Evolutionary conservation across 2,797 vertebrate species (phyloP), one percentile per base, ranked within the genome.

Genomic region (Myotis myotis): DNA sequence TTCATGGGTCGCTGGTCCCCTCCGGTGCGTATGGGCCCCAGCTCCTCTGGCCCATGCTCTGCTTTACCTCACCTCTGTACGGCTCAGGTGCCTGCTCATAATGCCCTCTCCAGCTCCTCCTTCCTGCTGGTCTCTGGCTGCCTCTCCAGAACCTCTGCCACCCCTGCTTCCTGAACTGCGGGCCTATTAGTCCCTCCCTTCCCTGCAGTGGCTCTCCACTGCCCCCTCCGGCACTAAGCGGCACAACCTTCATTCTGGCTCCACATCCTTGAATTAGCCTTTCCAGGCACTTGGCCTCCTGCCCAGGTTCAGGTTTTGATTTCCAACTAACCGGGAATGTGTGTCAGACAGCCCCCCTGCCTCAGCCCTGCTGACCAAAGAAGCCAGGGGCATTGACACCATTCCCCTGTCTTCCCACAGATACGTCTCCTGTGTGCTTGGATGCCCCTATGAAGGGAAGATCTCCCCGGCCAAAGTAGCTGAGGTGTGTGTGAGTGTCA

Each of bases 391-490:
- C 55, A 5, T 22, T 92, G 87, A 96, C 4, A 2, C 44, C 12
- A 0, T 38, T 75, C 88, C 49, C 19, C 60, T 88, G 20, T 89
- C 47, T 96, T 94, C 89, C 89, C 94, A 19, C 96, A 99, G 99
- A 1, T 99, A 99, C 0, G 98, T 99, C 30, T 99, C 99, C 19
- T 99, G 99, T 97, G 99, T 99, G 28, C 98, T 99, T 8, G 99
- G 99, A 33, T 99, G 99, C 81, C 99, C 99, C 2, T 99, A 99
- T 20, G 99, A 99, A 98, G 99, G 99, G 86, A 99, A 99, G 95
- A 98, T 99, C 95, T 98, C 98, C 20, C 98, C 99, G 2, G 98
- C 98, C 90, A 99, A 99, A 98, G 99, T 99, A 55, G 99, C 99
- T 93, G 98, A 99, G 97, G 99, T 99, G 97, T 98, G 99, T 98